Conservation (phyloP, 2,113 vertebrate species). For the Siniperca chuatsi region DNA sequence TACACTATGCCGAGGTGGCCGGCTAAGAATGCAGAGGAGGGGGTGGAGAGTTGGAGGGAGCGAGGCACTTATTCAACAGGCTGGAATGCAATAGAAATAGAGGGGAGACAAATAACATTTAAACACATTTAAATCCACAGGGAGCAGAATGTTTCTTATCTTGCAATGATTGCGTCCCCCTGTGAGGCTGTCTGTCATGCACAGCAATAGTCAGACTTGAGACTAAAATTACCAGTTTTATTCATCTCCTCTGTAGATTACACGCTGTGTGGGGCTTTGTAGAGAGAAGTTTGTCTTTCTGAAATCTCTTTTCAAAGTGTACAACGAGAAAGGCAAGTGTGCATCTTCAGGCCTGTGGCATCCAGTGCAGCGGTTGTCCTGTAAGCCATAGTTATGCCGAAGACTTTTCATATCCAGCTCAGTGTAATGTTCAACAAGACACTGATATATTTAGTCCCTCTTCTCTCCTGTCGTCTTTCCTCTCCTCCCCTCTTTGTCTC, state of each 20-base stretch:
- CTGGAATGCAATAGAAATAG: constrained; percentile 34
- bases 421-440: constrained; percentile 42
- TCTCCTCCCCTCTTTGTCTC: constrained; percentile 61
- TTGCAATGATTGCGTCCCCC: constrained; percentile 30
- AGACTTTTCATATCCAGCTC: constrained; percentile 28
- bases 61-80: constrained; percentile 51
- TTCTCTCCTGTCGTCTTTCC: constrained; percentile 39
- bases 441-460: constrained; percentile 62
- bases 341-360: constrained; percentile 17
- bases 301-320: constrained; percentile 23
- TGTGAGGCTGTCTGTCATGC: constrained; percentile 29
- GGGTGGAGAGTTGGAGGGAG: constrained; percentile 24
- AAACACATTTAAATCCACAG: constrained; percentile 46
- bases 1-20: constrained; percentile 27
- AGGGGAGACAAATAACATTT: constrained; percentile 52
- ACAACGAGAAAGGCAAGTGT: constrained; percentile 1
- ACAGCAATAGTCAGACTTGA: constrained; percentile 31
- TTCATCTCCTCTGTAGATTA: constrained; percentile 31
- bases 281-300: constrained; percentile 8
- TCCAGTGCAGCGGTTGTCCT: constrained; percentile 5
- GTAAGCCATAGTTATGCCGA: constrained; percentile 1
- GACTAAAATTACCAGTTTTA: constrained; percentile 32
- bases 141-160: constrained; percentile 46
- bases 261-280: constrained; percentile 12
- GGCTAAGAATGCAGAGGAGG: constrained; percentile 34